phyloP scores from a whole-genome alignment of 37 sponge, comb jelly and placozoan genomes.

The Aplysina aerophoba region DNA sequence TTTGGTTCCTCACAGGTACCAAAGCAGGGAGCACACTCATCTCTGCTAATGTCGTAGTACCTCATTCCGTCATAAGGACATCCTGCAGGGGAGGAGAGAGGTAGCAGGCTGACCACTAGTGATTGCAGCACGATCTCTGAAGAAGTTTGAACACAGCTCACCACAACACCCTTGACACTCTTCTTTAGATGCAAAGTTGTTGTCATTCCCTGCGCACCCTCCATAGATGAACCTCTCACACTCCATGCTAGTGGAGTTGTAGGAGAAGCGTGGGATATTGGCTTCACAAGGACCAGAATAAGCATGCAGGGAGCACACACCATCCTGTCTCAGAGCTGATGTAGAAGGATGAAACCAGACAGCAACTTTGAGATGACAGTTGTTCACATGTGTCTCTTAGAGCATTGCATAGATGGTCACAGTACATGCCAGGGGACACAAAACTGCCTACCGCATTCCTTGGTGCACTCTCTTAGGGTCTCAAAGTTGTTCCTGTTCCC shows the following conservation, averaged over 20 bases:
- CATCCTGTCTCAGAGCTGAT: neutral
- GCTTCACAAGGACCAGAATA: constrained; percentile 18
- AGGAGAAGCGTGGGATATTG: neutral
- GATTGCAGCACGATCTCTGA: too few species aligned
- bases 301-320: neutral
- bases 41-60: too few species aligned
- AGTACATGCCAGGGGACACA: neutral
- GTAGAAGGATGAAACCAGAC: neutral
- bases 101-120: too few species aligned
- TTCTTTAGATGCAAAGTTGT: constrained; percentile 20
- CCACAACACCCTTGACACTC: neutral
- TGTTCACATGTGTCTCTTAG: neutral
- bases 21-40: constrained; percentile 30
- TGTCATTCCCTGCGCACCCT: constrained; percentile 46
- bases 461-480: neutral
- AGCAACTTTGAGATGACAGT: neutral
- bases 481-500: constrained; percentile 24
- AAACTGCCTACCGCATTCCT: constrained; percentile 4
- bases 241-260: constrained; percentile 14
- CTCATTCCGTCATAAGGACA: too few species aligned
- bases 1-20: constrained; percentile 40
- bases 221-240: constrained; percentile 52
- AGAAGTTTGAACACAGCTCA: too few species aligned
- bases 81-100: too few species aligned
- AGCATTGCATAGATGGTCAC: neutral